These are phyloP conservation scores for Drosophila fuyamai DNA, from an alignment of 1,140 invertebrate species.

Conservation along the genomic window DNA sequence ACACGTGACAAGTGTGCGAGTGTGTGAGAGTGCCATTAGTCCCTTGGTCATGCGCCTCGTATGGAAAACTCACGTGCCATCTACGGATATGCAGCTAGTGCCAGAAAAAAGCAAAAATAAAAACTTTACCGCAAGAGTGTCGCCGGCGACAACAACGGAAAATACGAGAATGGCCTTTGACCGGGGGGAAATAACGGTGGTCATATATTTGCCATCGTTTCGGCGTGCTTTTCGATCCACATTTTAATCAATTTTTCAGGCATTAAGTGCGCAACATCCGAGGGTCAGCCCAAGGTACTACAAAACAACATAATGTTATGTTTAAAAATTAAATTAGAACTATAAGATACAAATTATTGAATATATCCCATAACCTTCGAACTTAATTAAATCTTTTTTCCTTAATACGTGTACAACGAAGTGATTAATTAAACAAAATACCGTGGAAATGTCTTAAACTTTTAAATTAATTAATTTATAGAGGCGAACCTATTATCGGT, in stretches of 20 bases:
- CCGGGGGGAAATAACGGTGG: conserved; percentile 37
- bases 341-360: too few species aligned
- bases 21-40: conserved; percentile 66
- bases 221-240: conserved; percentile 41
- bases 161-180: conserved; percentile 37
- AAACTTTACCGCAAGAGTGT: conserved; percentile 70
- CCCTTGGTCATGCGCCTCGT: conserved; percentile 70
- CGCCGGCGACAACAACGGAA: conserved; percentile 43
- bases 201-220: conserved; percentile 62
- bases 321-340: neutral
- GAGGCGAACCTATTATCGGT: neutral
- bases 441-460: too few species aligned
- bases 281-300: neutral
- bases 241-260: conserved; percentile 64
- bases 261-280: conserved; percentile 20
- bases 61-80: conserved; percentile 72
- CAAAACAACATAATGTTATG: too few species aligned
- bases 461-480: too few species aligned
- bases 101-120: conserved; percentile 20
- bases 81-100: conserved; percentile 45
- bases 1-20: conserved; percentile 65
- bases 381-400: too few species aligned
- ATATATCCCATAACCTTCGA: too few species aligned
- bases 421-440: neutral
- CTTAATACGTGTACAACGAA: too few species aligned